phyloP scores from a whole-genome alignment of 2,888 invertebrate genomes.

The Chydorus sphaericus region DNA sequence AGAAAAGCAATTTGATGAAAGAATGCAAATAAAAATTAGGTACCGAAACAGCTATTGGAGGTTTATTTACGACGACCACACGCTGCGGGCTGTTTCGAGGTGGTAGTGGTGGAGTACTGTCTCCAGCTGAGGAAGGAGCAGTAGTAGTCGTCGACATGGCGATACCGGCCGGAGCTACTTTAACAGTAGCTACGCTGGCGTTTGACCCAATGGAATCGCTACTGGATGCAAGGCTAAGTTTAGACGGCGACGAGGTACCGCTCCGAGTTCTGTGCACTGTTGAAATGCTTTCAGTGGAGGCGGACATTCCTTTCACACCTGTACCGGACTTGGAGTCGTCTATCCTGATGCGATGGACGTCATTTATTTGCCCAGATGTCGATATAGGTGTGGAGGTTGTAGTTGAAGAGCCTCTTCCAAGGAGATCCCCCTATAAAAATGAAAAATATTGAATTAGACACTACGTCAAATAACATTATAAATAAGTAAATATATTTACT shows the following conservation, averaged over 20 bases:
- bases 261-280: neutral
- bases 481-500: neutral
- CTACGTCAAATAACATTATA: neutral
- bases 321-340: neutral
- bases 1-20: neutral
- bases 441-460: too few relatives aligned
- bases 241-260: constrained; percentile 11
- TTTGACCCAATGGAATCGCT: constrained; percentile 22
- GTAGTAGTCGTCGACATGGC: constrained; percentile 21
- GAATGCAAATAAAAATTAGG: too few relatives aligned
- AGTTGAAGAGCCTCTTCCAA: constrained; percentile 13
- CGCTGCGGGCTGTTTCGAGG: constrained; percentile 14
- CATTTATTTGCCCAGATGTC: neutral
- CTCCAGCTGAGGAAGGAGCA: constrained; percentile 17
- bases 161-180: constrained; percentile 18
- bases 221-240: constrained; percentile 19
- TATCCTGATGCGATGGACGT: neutral
- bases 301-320: constrained; percentile 3
- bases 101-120: constrained; percentile 15
- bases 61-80: neutral
- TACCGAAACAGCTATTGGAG: neutral
- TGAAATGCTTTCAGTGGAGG: constrained; percentile 8
- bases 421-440: neutral
- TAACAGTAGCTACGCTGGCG: constrained; percentile 22
- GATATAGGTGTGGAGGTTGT: neutral